Evolutionary conservation across 2,113 vertebrate genomes (phyloP).

Genomic region (Hippolais icterina): DNA sequence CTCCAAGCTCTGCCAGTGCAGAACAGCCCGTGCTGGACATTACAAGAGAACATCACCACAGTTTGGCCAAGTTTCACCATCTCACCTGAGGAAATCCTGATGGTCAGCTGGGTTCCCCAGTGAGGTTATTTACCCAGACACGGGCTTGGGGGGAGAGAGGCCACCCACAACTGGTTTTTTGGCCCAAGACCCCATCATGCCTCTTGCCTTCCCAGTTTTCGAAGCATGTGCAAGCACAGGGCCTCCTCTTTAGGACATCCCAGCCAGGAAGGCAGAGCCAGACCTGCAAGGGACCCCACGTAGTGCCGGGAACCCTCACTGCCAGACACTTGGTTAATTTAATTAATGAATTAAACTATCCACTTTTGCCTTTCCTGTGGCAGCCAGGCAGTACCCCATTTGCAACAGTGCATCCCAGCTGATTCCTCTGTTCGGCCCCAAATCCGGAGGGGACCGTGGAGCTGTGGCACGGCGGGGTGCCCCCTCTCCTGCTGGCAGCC

Average conservation of each 20-base stretch:
- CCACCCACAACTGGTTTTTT: not conserved
- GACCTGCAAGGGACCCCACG: accelerated
- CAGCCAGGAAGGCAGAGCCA: accelerated
- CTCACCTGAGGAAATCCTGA: not conserved
- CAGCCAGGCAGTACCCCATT: not conserved
- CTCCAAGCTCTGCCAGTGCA: not conserved
- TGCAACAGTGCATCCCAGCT: not conserved
- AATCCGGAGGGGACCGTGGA: accelerated
- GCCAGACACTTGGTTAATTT: accelerated
- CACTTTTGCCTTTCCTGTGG: not conserved
- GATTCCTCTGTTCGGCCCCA: not conserved
- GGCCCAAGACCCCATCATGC: accelerated
- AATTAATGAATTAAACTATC: not conserved
- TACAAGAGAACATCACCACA: accelerated
- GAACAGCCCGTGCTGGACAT: not conserved
- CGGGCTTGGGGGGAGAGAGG: not conserved
- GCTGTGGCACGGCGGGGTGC: not conserved
- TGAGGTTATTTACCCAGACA: not conserved
- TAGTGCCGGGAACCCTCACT: not conserved
- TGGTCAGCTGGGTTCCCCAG: not conserved
- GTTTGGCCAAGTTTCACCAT: not conserved
- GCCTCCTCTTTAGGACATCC: accelerated
- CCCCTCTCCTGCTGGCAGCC: not conserved
- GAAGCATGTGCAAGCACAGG: not conserved
- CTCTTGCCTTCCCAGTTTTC: not conserved